These are phyloP conservation scores for Gryllus longicercus DNA, from an alignment of 2,888 invertebrate genomes.

Conservation along the genomic window DNA sequence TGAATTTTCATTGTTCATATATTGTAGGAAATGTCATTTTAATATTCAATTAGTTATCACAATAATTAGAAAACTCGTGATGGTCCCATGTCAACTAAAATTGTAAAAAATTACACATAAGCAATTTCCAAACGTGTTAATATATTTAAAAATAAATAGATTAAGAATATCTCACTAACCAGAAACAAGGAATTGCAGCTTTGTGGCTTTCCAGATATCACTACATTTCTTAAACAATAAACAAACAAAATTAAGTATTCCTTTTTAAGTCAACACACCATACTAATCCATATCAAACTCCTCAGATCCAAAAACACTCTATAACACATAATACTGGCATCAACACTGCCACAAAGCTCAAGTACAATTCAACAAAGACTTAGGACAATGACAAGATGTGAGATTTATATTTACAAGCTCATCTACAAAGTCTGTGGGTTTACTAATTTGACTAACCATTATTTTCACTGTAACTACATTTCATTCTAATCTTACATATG, in stretches of 20 bases:
- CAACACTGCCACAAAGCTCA: background rate
- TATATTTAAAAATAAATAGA: background rate
- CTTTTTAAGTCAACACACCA: background rate
- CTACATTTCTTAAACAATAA: background rate
- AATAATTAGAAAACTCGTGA: background rate
- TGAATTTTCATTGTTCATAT: background rate
- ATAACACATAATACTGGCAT: background rate
- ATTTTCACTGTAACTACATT: too few relatives aligned
- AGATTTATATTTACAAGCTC: too few relatives aligned
- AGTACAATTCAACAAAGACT: background rate
- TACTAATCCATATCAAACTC: background rate
- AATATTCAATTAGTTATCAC: conserved; percentile 8
- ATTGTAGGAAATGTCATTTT: background rate
- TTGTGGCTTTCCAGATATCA: conserved; percentile 4
- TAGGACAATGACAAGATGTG: too few relatives aligned
- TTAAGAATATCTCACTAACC: conserved; percentile 1
- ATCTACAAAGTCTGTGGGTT: too few relatives aligned
- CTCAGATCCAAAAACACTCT: background rate
- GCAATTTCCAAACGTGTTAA: background rate
- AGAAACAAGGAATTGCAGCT: background rate
- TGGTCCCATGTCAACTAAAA: background rate
- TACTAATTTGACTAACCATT: too few relatives aligned
- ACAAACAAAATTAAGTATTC: background rate
- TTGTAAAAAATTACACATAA: background rate
- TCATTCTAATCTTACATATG: too few relatives aligned